Evolutionary conservation across 2,797 vertebrate genomes (phyloP).

Genomic region (Clarias pachynema): DNA sequence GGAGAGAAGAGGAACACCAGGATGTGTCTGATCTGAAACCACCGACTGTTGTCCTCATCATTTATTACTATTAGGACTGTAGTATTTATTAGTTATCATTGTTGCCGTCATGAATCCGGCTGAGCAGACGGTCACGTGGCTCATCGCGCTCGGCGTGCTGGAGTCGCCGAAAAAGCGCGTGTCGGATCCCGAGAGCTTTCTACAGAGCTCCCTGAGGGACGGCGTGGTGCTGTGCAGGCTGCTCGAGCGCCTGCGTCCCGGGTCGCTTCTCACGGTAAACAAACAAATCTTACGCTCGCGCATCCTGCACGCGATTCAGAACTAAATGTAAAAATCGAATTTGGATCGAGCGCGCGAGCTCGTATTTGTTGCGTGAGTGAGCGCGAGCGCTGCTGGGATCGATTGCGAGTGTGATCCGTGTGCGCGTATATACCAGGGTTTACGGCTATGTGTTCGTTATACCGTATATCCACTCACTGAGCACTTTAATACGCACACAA

Average conservation of each 20-base stretch:
- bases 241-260: slow-evolving; percentile 91
- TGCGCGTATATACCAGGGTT: background rate
- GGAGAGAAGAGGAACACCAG: background rate
- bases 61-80: no score
- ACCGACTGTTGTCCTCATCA: background rate
- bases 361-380: background rate
- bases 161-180: slow-evolving; percentile 96
- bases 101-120: slow-evolving; percentile 87
- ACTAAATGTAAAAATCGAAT: background rate
- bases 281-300: background rate
- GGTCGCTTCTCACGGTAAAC: slow-evolving; percentile 89
- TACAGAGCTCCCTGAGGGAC: slow-evolving; percentile 87
- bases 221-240: slow-evolving; percentile 92
- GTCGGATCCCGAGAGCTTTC: slow-evolving; percentile 90
- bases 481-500: background rate
- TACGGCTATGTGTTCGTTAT: background rate
- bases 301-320: background rate
- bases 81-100: slow-evolving; percentile 28
- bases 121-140: slow-evolving; percentile 97
- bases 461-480: background rate
- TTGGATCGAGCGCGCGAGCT: background rate
- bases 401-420: background rate
- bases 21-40: background rate
- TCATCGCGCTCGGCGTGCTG: slow-evolving; percentile 93
- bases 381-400: no score